These are phyloP conservation scores for Heteromyza rotundicornis DNA, from an alignment of 2,888 invertebrate genomes.

Conservation along the genomic window DNA sequence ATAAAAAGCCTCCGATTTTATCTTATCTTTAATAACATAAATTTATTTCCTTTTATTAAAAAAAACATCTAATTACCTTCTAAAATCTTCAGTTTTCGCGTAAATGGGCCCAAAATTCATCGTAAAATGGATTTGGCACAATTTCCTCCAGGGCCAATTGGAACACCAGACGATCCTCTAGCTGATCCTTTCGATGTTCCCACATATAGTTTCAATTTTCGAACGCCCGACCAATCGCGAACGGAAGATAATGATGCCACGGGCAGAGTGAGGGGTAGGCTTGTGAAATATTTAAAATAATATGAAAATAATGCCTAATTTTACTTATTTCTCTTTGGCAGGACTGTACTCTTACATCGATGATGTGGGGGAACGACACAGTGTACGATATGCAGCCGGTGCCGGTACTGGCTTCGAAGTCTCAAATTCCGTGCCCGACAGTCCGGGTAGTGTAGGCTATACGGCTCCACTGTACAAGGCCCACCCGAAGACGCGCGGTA, in stretches of 20 bases:
- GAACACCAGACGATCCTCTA: slow-evolving; percentile 74
- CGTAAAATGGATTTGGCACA: slow-evolving; percentile 76
- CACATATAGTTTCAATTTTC: slow-evolving; percentile 74
- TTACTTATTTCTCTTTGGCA: too few species aligned
- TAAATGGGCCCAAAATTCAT: slow-evolving; percentile 76
- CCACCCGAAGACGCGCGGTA: slow-evolving; percentile 71
- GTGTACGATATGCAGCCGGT: slow-evolving; percentile 78
- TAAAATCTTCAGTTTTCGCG: slow-evolving; percentile 71
- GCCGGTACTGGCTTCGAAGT: slow-evolving; percentile 79
- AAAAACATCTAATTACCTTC: too few species aligned
- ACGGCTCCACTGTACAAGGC: slow-evolving; percentile 70
- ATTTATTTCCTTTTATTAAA: too few species aligned
- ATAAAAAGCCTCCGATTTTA: too few species aligned
- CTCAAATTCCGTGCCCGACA: slow-evolving; percentile 72
- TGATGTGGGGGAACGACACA: slow-evolving; percentile 77
- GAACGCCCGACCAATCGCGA: slow-evolving; percentile 72
- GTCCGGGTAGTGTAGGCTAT: slow-evolving; percentile 70
- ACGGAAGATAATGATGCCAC: slow-evolving; percentile 71
- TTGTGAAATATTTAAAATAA: too few species aligned
- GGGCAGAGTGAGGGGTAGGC: slow-evolving; percentile 69
- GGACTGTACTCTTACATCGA: slow-evolving; percentile 76
- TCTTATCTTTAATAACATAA: too few species aligned
- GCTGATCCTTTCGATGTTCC: slow-evolving; percentile 80
- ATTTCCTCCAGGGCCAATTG: slow-evolving; percentile 70
- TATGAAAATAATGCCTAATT: slow-evolving; percentile 3